Evolutionary conservation across 2,113 vertebrate species (phyloP).

Genomic region (Leucopsar rothschildi): DNA sequence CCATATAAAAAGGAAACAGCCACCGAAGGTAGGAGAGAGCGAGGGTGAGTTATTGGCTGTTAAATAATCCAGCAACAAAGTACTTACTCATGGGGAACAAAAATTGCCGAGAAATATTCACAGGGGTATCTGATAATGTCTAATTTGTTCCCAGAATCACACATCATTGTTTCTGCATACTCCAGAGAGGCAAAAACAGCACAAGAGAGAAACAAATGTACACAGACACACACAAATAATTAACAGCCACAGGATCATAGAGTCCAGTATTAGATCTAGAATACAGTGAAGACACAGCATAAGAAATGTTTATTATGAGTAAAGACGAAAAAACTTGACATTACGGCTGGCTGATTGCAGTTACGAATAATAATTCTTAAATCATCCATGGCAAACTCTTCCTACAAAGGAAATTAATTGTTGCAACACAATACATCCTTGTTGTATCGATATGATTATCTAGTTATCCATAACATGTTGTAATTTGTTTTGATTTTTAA

Average conservation of each 20-base stretch:
- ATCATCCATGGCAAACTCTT: constrained; percentile 70
- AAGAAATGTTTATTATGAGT: constrained; percentile 50
- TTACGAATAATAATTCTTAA: constrained; percentile 72
- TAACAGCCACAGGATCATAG: not conserved
- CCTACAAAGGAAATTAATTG: constrained; percentile 72
- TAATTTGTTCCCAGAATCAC: constrained; percentile 59
- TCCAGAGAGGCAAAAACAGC: not conserved
- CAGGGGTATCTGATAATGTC: constrained; percentile 42
- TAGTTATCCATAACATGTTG: constrained; percentile 76
- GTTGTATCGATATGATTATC: constrained; percentile 78
- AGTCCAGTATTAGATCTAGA: constrained; percentile 12
- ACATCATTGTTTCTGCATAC: constrained; percentile 33
- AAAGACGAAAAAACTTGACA: constrained; percentile 49
- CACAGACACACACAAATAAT: constrained; percentile 34
- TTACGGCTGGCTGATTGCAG: constrained; percentile 15
- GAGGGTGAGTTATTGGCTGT: constrained; percentile 33
- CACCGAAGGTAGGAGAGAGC: constrained; percentile 2
- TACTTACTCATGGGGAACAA: constrained; percentile 46
- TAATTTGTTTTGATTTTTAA: constrained; percentile 87
- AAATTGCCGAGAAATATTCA: constrained; percentile 37
- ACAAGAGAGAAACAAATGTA: constrained; percentile 15
- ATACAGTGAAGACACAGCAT: not conserved
- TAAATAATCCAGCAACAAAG: constrained; percentile 44
- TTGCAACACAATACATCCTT: constrained; percentile 70
- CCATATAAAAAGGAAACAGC: constrained; percentile 56